Conservation (phyloP, 2,888 invertebrate genomes). For the Piscicola geometra region DNA sequence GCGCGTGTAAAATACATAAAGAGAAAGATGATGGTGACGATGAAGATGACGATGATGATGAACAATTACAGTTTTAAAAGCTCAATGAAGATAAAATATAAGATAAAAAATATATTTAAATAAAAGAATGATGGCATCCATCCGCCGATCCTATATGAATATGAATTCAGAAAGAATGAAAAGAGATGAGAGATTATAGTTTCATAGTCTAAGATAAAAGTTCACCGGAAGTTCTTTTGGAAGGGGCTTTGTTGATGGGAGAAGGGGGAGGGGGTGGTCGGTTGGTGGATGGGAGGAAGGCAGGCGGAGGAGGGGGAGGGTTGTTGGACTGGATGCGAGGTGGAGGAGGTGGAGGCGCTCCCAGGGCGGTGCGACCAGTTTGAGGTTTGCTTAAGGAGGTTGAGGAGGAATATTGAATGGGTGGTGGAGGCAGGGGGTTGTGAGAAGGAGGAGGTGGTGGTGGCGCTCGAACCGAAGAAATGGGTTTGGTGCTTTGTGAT, state of each 20-base stretch:
- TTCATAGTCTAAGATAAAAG: too few species aligned
- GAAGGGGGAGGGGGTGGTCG: slow-evolving; percentile 9
- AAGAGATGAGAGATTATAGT: too few species aligned
- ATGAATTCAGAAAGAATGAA: too few species aligned
- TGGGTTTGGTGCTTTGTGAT: too few species aligned
- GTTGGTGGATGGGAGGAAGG: background rate
- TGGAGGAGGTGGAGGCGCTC: slow-evolving; percentile 25
- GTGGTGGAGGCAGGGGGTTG: background rate
- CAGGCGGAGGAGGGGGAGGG: slow-evolving; percentile 4
- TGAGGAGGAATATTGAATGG: background rate
- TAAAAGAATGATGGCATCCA: too few species aligned
- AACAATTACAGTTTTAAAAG: too few species aligned
- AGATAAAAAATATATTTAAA: background rate
- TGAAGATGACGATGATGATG: too few species aligned
- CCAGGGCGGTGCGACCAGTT: background rate
- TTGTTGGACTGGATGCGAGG: slow-evolving; percentile 25
- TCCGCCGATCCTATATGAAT: too few species aligned
- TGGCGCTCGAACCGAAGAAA: background rate
- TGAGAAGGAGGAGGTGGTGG: background rate
- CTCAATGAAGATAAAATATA: background rate
- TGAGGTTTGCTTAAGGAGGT: background rate
- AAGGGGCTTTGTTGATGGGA: background rate
- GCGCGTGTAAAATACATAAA: too few species aligned
- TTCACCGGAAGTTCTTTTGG: background rate
- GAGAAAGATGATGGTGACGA: too few species aligned